Evolutionary conservation across 1,140 invertebrate species (phyloP), one percentile per base, ranked within the genome.

Genomic region (Caerostris extrusa): DNA sequence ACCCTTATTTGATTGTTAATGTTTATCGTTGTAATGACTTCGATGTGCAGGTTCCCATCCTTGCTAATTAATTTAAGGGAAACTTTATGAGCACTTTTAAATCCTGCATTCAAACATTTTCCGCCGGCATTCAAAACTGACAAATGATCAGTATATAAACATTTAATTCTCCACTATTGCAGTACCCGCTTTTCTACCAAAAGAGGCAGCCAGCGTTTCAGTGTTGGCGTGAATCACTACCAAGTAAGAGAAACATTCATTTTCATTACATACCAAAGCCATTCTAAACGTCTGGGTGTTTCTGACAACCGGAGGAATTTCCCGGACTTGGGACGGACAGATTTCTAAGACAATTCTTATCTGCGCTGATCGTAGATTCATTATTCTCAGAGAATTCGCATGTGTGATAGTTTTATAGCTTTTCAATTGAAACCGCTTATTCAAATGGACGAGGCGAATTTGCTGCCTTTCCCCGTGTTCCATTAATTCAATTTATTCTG

Each of bases 381-480:
- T 93, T 93, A 93, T 93, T 93, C 83, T 57, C n/a, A 71, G 91
- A 58, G 83, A 67, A 87, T 71, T 86, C 55, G 91, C 64, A 87
- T 69, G 50, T 82, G 82, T 19, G 91, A 92, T 92, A 92, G 91
- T 93, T 93, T 93, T 93, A 93, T 93, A 83, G 91, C 91, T 93
- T 93, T 93, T 93, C 91, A 87, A 93, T 93, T 87, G 91, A 87
- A 93, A 93, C 64, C 83, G 91, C 91, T 93, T 87, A 93, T 93
- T 93, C 82, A 93, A 93, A 87, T 87, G 91, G 81, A 57, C 77
- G 90, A 58, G 71, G 56, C 56, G 85, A 71, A 93, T 91, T 91
- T 57, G 60, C 64, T 90, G 64, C 64, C 50, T 71, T 17, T 71
- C 71, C 64, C 60, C n/a, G 58, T 58, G 56, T 83, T 53, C 91